Evolutionary conservation across 2,797 vertebrate genomes (phyloP).

Genomic region (Sylvilagus floridanus): DNA sequence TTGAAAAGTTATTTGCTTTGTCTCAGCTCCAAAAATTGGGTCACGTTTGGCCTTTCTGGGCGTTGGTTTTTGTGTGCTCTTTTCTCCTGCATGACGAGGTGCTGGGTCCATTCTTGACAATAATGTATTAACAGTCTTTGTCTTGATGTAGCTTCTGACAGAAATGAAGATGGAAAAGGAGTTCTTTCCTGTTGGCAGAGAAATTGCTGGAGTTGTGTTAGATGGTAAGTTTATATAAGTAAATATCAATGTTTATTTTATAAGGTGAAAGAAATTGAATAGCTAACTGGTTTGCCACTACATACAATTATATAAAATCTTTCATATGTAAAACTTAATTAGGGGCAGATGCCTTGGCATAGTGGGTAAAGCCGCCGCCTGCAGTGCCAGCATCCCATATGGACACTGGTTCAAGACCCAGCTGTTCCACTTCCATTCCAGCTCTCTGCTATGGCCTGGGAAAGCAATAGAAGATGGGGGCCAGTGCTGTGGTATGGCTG

Average conservation of each 20-base stretch:
- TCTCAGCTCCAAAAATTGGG: constrained; percentile 19
- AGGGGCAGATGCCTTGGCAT: too few species aligned
- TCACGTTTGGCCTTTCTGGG: not conserved
- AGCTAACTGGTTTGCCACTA: not conserved
- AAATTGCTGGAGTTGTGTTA: constrained; percentile 94
- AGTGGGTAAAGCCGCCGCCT: too few species aligned
- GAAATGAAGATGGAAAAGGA: constrained; percentile 92
- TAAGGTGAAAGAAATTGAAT: constrained; percentile 22
- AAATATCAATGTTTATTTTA: constrained; percentile 9
- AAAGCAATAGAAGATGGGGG: too few species aligned
- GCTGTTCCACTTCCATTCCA: too few species aligned
- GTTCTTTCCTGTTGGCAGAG: constrained; percentile 93
- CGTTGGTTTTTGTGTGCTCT: constrained; percentile 29
- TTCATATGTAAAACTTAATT: constrained; percentile 47
- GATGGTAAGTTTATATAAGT: constrained; percentile 89
- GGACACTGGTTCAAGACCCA: too few species aligned
- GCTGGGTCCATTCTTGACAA: constrained; percentile 13
- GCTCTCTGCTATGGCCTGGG: too few species aligned
- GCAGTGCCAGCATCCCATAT: too few species aligned
- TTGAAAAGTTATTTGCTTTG: not conserved
- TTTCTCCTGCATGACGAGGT: not conserved
- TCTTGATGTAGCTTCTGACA: constrained; percentile 89
- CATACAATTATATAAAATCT: not conserved
- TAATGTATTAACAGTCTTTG: constrained; percentile 57
- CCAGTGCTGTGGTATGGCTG: too few species aligned